Evolutionary conservation across 2,113 vertebrate genomes (phyloP).

Genomic region (Anarhynchus alexandrinus): DNA sequence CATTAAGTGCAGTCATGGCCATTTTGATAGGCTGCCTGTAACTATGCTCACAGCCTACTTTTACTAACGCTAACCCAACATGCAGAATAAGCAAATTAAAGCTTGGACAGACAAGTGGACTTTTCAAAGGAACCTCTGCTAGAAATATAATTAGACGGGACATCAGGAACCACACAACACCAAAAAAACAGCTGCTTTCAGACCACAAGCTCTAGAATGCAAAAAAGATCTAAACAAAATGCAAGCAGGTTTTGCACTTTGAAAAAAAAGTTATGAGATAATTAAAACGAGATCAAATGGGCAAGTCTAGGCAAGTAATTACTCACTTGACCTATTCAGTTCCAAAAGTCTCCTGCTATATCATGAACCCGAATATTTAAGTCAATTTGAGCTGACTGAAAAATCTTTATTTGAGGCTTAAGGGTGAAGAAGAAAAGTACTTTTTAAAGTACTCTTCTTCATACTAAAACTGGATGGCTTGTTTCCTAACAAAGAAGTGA

Average conservation of each 20-base stretch:
- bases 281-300: slow-evolving; percentile 12
- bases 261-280: neutral
- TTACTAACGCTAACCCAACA: neutral
- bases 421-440: neutral
- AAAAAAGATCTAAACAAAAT: neutral
- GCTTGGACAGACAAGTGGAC: neutral
- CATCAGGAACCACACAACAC: neutral
- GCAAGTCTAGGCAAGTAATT: slow-evolving; percentile 22
- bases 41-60: neutral
- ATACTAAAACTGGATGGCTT: neutral
- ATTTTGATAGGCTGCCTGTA: neutral
- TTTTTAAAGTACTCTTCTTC: neutral
- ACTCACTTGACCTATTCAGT: neutral
- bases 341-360: neutral
- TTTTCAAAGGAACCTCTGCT: neutral
- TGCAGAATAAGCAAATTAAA: neutral
- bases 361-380: neutral
- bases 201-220: neutral
- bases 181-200: neutral
- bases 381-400: neutral
- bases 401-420: neutral
- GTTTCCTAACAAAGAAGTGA: neutral
- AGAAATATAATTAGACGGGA: neutral
- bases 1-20: neutral
- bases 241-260: neutral